Conservation (phyloP, 1,140 invertebrate species). For the Chelonus insularis region DNA sequence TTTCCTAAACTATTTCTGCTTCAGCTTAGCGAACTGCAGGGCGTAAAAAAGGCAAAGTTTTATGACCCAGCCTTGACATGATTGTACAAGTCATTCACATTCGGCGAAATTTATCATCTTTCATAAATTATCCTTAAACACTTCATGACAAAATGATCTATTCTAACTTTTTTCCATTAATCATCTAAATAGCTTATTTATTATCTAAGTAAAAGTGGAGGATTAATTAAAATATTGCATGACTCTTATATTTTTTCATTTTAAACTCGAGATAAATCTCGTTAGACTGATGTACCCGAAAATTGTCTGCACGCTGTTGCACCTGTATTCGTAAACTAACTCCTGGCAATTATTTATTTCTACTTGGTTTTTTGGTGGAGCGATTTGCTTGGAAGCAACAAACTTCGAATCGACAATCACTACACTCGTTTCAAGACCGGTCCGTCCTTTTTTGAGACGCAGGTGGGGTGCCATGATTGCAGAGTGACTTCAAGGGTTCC, state of each 20-base stretch:
- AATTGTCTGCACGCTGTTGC: neutral
- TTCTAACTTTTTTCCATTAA: too few species aligned
- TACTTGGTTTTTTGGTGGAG: neutral
- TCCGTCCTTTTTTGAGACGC: neutral
- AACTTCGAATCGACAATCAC: neutral
- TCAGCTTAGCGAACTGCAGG: neutral
- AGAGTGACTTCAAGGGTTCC: slow-evolving; percentile 1
- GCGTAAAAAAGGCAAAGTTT: neutral
- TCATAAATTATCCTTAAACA: neutral
- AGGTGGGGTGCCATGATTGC: slow-evolving; percentile 14
- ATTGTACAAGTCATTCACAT: slow-evolving; percentile 19
- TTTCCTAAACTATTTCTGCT: neutral
- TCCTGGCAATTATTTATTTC: neutral
- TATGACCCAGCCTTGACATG: slow-evolving; percentile 26
- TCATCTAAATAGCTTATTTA: too few species aligned
- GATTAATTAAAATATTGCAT: too few species aligned
- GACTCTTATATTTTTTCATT: too few species aligned
- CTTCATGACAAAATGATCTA: too few species aligned
- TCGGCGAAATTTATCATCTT: neutral
- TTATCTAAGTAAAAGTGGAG: too few species aligned
- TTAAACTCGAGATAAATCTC: neutral
- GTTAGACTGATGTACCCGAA: slow-evolving; percentile 1
- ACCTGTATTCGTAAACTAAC: neutral
- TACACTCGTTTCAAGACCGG: neutral
- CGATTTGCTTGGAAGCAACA: neutral